A percentile compares a stretch with the other conserved stretches of the same genome.
Conservation (phyloP, 1,140 invertebrate species). For the Aleiodes sp. region DNA sequence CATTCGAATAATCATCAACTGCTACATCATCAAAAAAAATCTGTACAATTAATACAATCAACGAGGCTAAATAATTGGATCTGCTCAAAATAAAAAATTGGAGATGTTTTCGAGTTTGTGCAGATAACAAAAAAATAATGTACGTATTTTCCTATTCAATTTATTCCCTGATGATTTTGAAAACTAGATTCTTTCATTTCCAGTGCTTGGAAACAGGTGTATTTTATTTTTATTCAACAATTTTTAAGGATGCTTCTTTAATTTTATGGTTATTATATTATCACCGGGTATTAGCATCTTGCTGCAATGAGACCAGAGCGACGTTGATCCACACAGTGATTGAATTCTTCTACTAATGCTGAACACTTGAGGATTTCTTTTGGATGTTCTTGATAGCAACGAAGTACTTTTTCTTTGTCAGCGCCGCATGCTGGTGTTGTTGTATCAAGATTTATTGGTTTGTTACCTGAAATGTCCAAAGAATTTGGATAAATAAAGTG, state of each 20-base stretch:
- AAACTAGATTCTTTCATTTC: constrained; percentile 1
- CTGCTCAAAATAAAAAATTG: background rate
- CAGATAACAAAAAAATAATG: background rate
- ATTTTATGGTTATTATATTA: constrained; percentile 17
- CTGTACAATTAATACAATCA: constrained; percentile 12
- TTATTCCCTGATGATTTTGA: background rate
- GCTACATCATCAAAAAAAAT: background rate
- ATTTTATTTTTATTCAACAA: background rate
- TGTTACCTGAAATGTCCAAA: constrained; percentile 23
- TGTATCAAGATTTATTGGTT: constrained; percentile 37
- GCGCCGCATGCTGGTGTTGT: constrained; percentile 61
- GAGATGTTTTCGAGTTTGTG: background rate
- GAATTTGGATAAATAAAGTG: background rate
- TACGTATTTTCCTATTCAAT: constrained; percentile 7
- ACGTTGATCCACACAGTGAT: constrained; percentile 64
- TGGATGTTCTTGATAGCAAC: constrained; percentile 67
- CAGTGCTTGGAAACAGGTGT: background rate
- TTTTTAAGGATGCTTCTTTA: constrained; percentile 24
- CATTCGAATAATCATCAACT: constrained; percentile 11
- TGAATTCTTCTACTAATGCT: constrained; percentile 64
- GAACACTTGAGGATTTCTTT: constrained; percentile 66
- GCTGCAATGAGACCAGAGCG: constrained; percentile 51
- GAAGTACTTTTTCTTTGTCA: constrained; percentile 62
- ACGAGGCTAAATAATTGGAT: background rate
- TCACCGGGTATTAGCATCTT: constrained; percentile 40